phyloP scores from a whole-genome alignment of 2,113 vertebrate species.

The Cynopterus brachyotis region DNA sequence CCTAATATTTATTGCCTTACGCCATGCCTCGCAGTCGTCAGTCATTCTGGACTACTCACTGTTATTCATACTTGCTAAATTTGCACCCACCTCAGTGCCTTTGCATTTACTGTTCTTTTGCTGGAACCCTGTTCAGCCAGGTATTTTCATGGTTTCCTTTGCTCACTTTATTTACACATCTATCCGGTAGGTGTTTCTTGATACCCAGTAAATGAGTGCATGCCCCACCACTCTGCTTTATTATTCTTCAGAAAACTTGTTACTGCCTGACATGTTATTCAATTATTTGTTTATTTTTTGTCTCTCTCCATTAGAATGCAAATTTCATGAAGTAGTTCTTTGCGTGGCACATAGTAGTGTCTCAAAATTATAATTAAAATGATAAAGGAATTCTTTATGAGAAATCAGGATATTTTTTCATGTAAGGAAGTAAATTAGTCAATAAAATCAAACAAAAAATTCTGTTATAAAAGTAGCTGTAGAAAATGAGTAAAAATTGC shows the following conservation, averaged over 20 bases:
- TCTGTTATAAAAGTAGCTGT: neutral
- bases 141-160: neutral
- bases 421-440: neutral
- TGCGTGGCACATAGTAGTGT: neutral
- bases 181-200: neutral
- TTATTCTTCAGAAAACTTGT: neutral
- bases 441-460: neutral
- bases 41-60: rapidly evolving
- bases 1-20: neutral
- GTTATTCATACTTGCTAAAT: neutral
- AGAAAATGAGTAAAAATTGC: neutral
- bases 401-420: constrained; percentile 24
- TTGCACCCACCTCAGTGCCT: neutral
- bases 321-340: neutral
- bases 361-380: neutral
- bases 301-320: neutral
- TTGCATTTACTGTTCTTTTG: neutral
- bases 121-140: neutral
- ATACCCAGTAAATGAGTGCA: neutral
- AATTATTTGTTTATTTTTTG: neutral
- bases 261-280: neutral
- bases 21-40: neutral
- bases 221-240: neutral
- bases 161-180: neutral
- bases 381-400: neutral